Evolutionary conservation across 2,797 vertebrate genomes (phyloP).

Genomic region (Bothrops alternatus): DNA sequence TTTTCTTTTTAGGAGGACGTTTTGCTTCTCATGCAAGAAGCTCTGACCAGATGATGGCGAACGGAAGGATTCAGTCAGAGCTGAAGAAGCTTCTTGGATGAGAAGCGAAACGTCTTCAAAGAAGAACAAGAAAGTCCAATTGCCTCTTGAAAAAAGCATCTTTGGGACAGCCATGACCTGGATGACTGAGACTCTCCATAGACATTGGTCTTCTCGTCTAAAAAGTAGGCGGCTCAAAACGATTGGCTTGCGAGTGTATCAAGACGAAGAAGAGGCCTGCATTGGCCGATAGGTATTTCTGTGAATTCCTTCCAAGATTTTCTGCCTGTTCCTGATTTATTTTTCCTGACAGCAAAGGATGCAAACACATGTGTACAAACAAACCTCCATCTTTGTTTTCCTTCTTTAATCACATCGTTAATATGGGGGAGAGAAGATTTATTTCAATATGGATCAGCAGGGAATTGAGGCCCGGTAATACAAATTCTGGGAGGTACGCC

Average conservation of each 20-base stretch:
- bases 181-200: too few species aligned
- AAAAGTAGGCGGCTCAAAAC: constrained; percentile 52
- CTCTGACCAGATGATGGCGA: too few species aligned
- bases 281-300: not conserved
- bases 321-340: constrained; percentile 32
- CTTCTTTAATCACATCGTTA: not conserved
- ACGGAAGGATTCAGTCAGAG: too few species aligned
- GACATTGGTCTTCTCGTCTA: constrained; percentile 53
- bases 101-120: too few species aligned
- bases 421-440: not conserved
- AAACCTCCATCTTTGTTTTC: not conserved
- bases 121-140: too few species aligned
- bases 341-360: constrained; percentile 44
- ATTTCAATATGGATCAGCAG: not conserved
- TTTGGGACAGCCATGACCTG: too few species aligned
- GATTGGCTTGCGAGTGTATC: constrained; percentile 63
- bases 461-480: not conserved
- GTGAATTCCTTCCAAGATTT: not conserved
- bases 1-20: too few species aligned
- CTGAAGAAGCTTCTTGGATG: too few species aligned
- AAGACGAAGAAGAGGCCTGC: constrained; percentile 28
- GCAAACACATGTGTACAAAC: not conserved
- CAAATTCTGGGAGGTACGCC: not conserved
- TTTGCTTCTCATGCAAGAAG: too few species aligned
- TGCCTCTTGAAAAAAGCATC: too few species aligned